Evolutionary conservation across 2,888 invertebrate species (phyloP).

Genomic region (Amorpha juglandis): DNA sequence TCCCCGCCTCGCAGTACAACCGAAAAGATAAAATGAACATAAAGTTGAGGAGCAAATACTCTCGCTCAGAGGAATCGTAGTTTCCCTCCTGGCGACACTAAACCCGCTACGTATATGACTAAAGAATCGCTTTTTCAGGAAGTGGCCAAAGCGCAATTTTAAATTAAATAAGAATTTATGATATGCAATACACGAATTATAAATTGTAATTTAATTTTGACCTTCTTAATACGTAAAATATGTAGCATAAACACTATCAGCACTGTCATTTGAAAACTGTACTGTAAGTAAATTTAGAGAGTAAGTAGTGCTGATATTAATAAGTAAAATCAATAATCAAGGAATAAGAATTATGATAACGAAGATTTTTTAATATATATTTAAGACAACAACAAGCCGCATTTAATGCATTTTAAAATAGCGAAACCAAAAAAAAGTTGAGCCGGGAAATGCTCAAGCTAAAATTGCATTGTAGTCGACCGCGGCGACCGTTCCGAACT

Average conservation of each 20-base stretch:
- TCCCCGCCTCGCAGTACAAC: constrained; percentile 79
- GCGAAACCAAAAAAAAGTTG: constrained; percentile 33
- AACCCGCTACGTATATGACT: constrained; percentile 60
- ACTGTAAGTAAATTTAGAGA: too few species aligned
- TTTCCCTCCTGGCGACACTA: constrained; percentile 78
- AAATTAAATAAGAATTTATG: too few species aligned
- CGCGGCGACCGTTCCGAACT: constrained; percentile 63
- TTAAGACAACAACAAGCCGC: not conserved
- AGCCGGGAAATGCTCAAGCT: constrained; percentile 58
- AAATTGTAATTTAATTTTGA: not conserved
- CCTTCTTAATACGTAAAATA: not conserved
- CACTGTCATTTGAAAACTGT: too few species aligned
- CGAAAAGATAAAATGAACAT: constrained; percentile 84
- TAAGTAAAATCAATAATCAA: too few species aligned
- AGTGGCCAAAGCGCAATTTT: constrained; percentile 38
- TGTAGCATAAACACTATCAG: too few species aligned
- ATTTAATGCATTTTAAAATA: constrained; percentile 28
- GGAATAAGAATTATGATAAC: not conserved
- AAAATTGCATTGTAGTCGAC: constrained; percentile 70
- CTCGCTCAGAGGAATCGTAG: constrained; percentile 81
- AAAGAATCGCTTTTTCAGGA: constrained; percentile 69
- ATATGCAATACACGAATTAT: not conserved
- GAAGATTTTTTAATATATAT: not conserved
- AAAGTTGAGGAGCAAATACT: constrained; percentile 82
- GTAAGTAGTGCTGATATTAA: too few species aligned